Percentiles rank a stretch among this genome's conserved stretches.
These are phyloP conservation scores for Tringa solitaria DNA, from an alignment of 2,113 vertebrate genomes.

Conservation along the genomic window DNA sequence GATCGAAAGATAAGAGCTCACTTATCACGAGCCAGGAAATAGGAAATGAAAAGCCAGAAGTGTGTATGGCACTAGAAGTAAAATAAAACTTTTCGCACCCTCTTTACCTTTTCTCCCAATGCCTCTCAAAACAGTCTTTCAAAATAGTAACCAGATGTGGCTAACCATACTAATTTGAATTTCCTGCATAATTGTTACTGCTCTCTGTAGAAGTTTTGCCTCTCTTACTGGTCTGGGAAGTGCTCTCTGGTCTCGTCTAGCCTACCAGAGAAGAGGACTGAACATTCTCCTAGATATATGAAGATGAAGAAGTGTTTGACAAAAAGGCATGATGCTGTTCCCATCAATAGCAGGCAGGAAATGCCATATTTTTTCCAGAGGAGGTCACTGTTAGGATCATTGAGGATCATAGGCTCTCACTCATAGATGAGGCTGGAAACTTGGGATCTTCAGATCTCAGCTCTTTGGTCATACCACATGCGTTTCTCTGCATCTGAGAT, in stretches of 20 bases:
- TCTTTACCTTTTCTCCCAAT: not conserved
- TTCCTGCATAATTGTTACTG: not conserved
- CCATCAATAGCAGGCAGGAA: not conserved
- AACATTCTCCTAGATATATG: not conserved
- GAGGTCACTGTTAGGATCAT: not conserved
- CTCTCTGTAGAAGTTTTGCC: not conserved
- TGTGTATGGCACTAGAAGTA: not conserved
- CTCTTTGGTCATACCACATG: not conserved
- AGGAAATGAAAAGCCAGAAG: not conserved
- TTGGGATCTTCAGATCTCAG: not conserved
- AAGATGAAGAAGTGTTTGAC: not conserved
- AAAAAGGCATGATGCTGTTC: not conserved
- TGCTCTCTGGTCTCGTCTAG: not conserved
- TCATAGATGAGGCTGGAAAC: not conserved
- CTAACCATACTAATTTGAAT: not conserved
- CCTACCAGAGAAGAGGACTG: not conserved
- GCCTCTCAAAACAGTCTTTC: not conserved
- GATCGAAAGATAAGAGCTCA: not conserved
- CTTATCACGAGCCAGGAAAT: not conserved
- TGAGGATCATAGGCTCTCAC: not conserved
- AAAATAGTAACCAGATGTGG: not conserved
- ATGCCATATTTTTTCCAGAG: not conserved
- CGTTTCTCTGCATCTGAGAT: not conserved
- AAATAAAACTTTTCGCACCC: not conserved
- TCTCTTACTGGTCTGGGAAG: not conserved